Base-by-base conservation (phyloP, 2,797 vertebrate species). In the Novumbra hubbsi region DNA sequence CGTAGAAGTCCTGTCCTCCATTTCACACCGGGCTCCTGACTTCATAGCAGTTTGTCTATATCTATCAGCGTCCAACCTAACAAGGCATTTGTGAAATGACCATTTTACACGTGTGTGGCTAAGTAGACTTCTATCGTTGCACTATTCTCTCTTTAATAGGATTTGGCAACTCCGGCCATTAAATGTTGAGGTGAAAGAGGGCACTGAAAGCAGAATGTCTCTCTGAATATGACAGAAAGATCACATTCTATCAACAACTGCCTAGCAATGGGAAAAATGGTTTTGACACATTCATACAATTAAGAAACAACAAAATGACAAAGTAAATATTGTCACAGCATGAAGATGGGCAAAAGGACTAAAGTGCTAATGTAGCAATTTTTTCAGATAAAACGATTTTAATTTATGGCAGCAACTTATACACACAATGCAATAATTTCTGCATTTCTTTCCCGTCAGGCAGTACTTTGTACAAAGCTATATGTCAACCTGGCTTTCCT, bases 101-200 rank as follows among this genome's bases (percentile, higher is more conserved):
- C 60, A 11, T 69, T 50, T 65, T 65, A 67, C 49, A 73, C 52
- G 71, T 68, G 21, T 50, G 75, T 57, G 65, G 52, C 21, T 73
- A 64, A n/a, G 64, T 50, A 45, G 3, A 9, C 19, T 52, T 34
- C 21, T 71, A 57, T 60, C 70, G 41, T 17, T 60, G 70, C 52
- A 71, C 70, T 60, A 24, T 11, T 24, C 8, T 27, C 52, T 48
- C 14, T 24, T 57, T 62, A 34, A 41, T 14, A 0, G 11, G 30
- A 27, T 32, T 64, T 38, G n/a, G 52, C 30, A 57, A 66, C 72
- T 34, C 15, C 11, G 12, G 45, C 72, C 57, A 60, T 74, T 68
- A 73, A 24, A 64, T 38, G 16, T 50, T 27, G 64, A 38, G 24
- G 76, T 65, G 49, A 48, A 16, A 0, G 15, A 30, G 30, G 3